A percentile compares a stretch with the other conserved stretches of the same genome.
Evolutionary conservation across 2,113 vertebrate species (phyloP).

Genomic region (Melanotaenia duboulayi): DNA sequence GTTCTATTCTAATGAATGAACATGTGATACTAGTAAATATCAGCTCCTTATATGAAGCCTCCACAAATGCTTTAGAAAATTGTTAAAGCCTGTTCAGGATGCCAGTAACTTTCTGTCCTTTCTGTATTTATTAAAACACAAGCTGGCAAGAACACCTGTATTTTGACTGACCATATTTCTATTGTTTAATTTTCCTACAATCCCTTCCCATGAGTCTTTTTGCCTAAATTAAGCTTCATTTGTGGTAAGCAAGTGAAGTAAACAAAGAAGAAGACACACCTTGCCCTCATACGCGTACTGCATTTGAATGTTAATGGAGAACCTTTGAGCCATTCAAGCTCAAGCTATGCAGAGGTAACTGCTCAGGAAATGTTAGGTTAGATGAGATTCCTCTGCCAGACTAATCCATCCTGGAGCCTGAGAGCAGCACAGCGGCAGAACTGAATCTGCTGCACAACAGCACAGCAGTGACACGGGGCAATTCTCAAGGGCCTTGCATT

Average conservation of each 20-base stretch:
- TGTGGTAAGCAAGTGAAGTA: constrained; percentile 54
- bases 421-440: constrained; percentile 57
- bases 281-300: constrained; percentile 43
- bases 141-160: not conserved
- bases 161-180: not conserved
- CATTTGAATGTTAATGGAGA: constrained; percentile 73
- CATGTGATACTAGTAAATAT: no score
- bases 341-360: constrained; percentile 75
- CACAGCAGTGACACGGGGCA: constrained; percentile 79
- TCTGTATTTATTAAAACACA: not conserved
- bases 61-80: not conserved
- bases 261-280: constrained; percentile 49
- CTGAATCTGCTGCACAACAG: constrained; percentile 69
- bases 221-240: constrained; percentile 28
- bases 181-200: not conserved
- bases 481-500: constrained; percentile 86
- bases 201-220: not conserved
- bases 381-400: constrained; percentile 79
- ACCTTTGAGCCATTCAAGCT: constrained; percentile 71
- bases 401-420: constrained; percentile 80
- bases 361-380: constrained; percentile 82
- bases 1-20: no score
- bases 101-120: not conserved
- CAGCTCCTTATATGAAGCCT: no score
- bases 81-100: not conserved